These are phyloP conservation scores for Crypturellus undulatus DNA, from an alignment of 2,113 vertebrate genomes.

Conservation along the genomic window DNA sequence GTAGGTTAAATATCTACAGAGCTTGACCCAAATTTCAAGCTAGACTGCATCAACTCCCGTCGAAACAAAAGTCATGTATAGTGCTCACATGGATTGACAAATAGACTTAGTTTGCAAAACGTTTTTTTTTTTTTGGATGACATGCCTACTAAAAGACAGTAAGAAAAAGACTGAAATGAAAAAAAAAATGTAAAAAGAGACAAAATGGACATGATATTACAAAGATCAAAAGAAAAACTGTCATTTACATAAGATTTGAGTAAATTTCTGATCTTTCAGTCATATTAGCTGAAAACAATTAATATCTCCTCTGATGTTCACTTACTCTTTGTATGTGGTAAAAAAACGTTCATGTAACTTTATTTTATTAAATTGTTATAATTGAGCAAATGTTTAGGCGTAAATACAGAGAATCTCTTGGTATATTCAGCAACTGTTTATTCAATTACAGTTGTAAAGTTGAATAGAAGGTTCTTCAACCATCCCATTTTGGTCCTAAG, in stretches of 20 bases:
- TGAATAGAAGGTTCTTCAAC: not conserved
- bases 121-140: rapidly evolving
- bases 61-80: not conserved
- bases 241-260: not conserved
- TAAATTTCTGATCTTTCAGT: not conserved
- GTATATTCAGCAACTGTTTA: not conserved
- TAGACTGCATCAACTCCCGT: not conserved
- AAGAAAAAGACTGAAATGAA: not conserved
- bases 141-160: not conserved
- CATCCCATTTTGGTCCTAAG: not conserved
- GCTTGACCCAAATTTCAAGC: not conserved
- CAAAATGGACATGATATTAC: not conserved
- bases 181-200: not conserved
- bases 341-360: not conserved
- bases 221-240: not conserved
- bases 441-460: not conserved
- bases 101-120: not conserved
- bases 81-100: not conserved
- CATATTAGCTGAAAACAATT: not conserved
- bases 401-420: not conserved
- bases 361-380: not conserved
- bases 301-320: not conserved
- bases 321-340: not conserved
- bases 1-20: not conserved
- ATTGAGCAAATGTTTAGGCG: not conserved